Evolutionary conservation across 2,888 invertebrate species (phyloP).

Genomic region (Microctonus hyperodae): DNA sequence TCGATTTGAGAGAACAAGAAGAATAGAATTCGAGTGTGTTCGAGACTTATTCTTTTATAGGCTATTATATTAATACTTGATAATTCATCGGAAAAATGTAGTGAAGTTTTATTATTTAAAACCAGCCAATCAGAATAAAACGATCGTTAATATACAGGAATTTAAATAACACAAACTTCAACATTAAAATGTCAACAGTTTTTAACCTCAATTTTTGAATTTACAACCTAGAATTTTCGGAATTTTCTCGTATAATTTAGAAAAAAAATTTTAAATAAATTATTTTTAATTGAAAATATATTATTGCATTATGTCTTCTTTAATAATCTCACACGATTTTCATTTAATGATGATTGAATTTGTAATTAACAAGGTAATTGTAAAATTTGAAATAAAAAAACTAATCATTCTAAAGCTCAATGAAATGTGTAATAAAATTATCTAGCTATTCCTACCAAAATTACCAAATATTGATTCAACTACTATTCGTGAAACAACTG

Average conservation of each 20-base stretch:
- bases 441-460: slow-evolving; percentile 51
- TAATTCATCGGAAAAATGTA: too few species aligned
- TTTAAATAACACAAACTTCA: neutral
- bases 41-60: neutral
- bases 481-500: slow-evolving; percentile 49
- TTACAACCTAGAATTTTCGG: neutral
- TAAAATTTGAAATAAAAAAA: too few species aligned
- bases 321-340: slow-evolving; percentile 50
- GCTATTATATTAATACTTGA: neutral
- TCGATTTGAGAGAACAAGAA: slow-evolving; percentile 5
- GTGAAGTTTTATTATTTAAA: neutral
- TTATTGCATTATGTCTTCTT: slow-evolving; percentile 47
- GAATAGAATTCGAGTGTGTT: neutral
- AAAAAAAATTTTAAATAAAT: slow-evolving; percentile 16
- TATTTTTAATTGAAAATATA: slow-evolving; percentile 27
- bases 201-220: slow-evolving; percentile 21
- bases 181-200: neutral
- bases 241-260: slow-evolving; percentile 21
- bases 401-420: neutral
- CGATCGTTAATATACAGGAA: neutral
- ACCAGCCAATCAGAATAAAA: neutral
- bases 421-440: too few species aligned
- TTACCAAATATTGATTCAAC: slow-evolving; percentile 46
- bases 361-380: slow-evolving; percentile 48
- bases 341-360: slow-evolving; percentile 56